Percentiles rank a stretch among this genome's conserved stretches.
These are phyloP conservation scores for Peromyscus polionotus DNA, from an alignment of 2,113 vertebrate genomes.

Conservation along the genomic window DNA sequence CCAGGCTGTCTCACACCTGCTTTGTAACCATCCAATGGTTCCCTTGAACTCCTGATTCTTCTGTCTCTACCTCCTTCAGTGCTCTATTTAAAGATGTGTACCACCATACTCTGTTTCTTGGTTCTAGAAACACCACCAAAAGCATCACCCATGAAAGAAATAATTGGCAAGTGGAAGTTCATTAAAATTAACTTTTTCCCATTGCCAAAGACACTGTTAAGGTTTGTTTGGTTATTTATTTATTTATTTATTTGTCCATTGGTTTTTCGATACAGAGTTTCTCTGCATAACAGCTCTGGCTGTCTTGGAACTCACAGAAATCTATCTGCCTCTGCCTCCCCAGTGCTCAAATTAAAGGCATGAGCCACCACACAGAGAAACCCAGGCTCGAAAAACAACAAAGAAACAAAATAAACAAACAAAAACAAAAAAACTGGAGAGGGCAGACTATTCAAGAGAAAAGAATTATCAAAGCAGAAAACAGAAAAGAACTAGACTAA, in stretches of 20 bases:
- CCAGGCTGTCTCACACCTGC: neutral
- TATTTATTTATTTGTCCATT: too few species aligned
- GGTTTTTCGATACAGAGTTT: too few species aligned
- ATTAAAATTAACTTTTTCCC: neutral
- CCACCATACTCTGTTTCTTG: neutral
- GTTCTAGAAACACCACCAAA: neutral
- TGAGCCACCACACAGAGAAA: neutral
- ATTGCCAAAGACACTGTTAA: neutral
- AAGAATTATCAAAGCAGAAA: neutral
- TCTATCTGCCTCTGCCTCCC: too few species aligned
- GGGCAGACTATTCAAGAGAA: too few species aligned
- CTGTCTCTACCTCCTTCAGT: neutral
- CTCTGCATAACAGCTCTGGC: too few species aligned
- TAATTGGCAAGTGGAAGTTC: neutral
- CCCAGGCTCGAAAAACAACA: too few species aligned
- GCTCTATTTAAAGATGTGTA: neutral
- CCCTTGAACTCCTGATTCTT: neutral
- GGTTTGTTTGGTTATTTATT: too few species aligned
- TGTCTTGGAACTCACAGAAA: too few species aligned
- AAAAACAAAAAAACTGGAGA: neutral
- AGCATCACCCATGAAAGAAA: neutral
- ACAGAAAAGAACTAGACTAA: neutral
- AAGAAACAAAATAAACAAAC: too few species aligned
- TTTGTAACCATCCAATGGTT: neutral
- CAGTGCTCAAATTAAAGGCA: too few species aligned